Evolutionary conservation across 2,888 invertebrate genomes (phyloP).

Genomic region (Linyphia triangularis): DNA sequence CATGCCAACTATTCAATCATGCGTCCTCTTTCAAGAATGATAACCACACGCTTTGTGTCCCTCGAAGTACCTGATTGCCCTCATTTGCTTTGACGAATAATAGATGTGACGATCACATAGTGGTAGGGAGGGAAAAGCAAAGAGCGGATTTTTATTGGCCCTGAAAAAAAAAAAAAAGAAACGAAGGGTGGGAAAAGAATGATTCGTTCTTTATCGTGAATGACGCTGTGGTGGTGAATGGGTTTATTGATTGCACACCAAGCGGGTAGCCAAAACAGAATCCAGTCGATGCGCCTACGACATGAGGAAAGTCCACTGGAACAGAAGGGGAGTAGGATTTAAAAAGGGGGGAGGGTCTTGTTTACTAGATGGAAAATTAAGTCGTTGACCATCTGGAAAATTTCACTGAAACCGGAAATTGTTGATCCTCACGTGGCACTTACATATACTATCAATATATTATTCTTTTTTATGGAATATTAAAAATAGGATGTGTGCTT

Average conservation of each 20-base stretch:
- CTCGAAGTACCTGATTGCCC: neutral
- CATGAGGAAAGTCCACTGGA: conserved; percentile 49
- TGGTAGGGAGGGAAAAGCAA: neutral
- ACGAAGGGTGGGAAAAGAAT: neutral
- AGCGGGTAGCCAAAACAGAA: conserved; percentile 46
- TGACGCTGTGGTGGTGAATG: conserved; percentile 59
- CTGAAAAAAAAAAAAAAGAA: neutral
- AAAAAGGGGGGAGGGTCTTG: neutral
- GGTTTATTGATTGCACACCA: conserved; percentile 58
- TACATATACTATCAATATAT: no score
- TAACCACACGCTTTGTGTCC: neutral
- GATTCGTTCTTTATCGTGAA: conserved; percentile 22
- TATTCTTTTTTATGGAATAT: no score
- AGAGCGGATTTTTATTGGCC: conserved; percentile 9
- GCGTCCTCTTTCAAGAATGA: neutral
- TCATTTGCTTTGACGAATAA: neutral
- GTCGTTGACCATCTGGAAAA: no score
- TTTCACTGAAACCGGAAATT: no score
- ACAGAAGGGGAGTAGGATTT: conserved; percentile 23
- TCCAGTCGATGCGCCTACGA: conserved; percentile 55
- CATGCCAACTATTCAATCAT: neutral
- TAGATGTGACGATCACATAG: neutral
- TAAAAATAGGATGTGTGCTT: no score
- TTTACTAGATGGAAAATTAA: conserved; percentile 8
- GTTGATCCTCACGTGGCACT: no score